These are phyloP conservation scores for Episyrphus balteatus DNA, from an alignment of 1,140 invertebrate genomes.

Conservation along the genomic window DNA sequence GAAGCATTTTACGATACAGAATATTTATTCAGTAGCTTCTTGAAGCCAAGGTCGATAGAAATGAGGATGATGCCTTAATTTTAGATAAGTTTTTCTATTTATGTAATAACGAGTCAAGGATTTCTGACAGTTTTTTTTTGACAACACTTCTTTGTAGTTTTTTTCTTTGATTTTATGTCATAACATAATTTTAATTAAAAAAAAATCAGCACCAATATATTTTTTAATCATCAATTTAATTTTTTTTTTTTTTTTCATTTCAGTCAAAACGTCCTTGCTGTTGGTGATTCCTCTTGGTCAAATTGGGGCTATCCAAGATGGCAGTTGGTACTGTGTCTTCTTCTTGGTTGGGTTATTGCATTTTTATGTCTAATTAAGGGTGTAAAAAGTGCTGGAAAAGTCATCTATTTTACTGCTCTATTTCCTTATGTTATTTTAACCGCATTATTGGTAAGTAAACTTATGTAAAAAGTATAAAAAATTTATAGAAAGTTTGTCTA, in stretches of 20 bases:
- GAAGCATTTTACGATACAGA: no score
- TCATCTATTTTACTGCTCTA: slow-evolving; percentile 75
- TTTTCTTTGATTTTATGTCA: no score
- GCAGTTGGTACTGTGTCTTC: slow-evolving; percentile 59
- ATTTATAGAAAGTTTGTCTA: no score
- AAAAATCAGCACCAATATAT: background rate
- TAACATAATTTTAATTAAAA: no score
- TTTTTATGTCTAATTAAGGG: slow-evolving; percentile 73
- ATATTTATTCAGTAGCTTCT: no score
- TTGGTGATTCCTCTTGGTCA: slow-evolving; percentile 47
- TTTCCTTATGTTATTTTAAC: slow-evolving; percentile 78
- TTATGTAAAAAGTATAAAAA: no score
- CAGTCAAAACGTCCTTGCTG: slow-evolving; percentile 51
- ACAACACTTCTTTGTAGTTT: no score
- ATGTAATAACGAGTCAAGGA: no score
- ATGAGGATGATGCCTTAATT: no score
- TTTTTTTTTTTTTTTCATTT: slow-evolving; percentile 19
- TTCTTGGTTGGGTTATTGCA: slow-evolving; percentile 68
- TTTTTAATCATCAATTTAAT: slow-evolving; percentile 8
- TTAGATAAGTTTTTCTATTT: no score
- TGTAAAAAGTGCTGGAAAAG: slow-evolving; percentile 73
- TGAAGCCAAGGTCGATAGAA: no score
- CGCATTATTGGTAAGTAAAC: slow-evolving; percentile 55
- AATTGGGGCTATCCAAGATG: slow-evolving; percentile 57
- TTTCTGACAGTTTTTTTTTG: no score